Evolutionary conservation across 2,797 vertebrate species (phyloP).

Genomic region (Acipenser transmontanus): DNA sequence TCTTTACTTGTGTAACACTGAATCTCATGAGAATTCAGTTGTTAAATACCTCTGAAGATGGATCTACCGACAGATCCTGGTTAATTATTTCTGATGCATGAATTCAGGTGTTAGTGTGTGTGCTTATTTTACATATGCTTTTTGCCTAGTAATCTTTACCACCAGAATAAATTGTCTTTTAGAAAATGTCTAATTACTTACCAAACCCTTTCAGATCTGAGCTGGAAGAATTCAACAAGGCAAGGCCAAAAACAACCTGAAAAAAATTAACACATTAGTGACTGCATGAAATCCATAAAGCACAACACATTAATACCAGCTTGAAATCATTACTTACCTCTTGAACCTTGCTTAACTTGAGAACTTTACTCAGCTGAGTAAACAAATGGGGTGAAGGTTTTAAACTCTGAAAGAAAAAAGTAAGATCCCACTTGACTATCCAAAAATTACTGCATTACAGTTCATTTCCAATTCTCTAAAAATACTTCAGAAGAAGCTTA

Average conservation of each 20-base stretch:
- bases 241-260: constrained; percentile 97
- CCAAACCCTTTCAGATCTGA: constrained; percentile 91
- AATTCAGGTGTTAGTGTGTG: no score
- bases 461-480: no score
- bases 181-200: constrained; percentile 49
- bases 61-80: no score
- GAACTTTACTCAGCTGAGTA: constrained; percentile 97
- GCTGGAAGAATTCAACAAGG: constrained; percentile 92
- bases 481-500: no score
- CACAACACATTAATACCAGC: neutral
- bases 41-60: no score
- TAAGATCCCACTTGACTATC: neutral
- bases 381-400: constrained; percentile 95
- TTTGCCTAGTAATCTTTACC: no score
- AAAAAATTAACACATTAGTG: constrained; percentile 19
- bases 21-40: no score
- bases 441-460: no score
- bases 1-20: no score
- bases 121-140: no score
- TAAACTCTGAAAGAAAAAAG: constrained; percentile 76
- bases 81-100: no score
- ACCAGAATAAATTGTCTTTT: no score
- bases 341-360: constrained; percentile 98
- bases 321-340: constrained; percentile 66
- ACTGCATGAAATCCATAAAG: constrained; percentile 10